These are phyloP conservation scores for Thereva unica DNA, from an alignment of 2,888 invertebrate species.

Conservation along the genomic window DNA sequence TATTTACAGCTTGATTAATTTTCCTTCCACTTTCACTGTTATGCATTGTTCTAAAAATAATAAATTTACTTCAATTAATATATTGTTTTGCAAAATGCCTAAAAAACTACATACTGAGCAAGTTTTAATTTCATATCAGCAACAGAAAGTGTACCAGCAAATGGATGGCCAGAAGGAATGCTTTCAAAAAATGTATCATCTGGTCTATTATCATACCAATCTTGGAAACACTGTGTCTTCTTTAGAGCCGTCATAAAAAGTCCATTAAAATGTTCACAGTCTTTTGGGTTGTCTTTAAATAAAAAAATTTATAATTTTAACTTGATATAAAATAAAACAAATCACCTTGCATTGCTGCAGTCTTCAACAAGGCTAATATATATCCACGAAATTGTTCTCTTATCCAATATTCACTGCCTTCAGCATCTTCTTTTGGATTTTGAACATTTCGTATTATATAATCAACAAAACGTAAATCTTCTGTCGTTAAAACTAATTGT, in stretches of 20 bases:
- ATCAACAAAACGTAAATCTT: constrained; percentile 94
- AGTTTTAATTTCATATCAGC: constrained; percentile 90
- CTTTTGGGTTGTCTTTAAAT: constrained; percentile 70
- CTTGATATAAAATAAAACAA: not conserved
- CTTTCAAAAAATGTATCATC: constrained; percentile 70
- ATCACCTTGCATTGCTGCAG: constrained; percentile 73
- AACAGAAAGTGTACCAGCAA: constrained; percentile 91
- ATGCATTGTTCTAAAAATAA: constrained; percentile 80
- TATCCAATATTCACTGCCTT: constrained; percentile 97
- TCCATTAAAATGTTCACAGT: constrained; percentile 85
- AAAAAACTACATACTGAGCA: constrained; percentile 74
- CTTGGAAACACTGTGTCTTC: constrained; percentile 83
- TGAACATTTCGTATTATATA: constrained; percentile 81
- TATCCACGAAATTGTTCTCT: constrained; percentile 91
- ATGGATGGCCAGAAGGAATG: constrained; percentile 85
- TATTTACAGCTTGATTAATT: constrained; percentile 88
- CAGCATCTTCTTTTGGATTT: constrained; percentile 69
- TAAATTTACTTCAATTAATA: not conserved
- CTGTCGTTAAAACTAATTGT: constrained; percentile 86
- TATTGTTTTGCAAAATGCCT: not conserved
- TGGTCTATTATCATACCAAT: constrained; percentile 73
- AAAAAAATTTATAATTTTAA: not conserved
- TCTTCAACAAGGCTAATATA: constrained; percentile 77
- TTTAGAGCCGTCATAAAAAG: constrained; percentile 84
- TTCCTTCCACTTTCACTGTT: constrained; percentile 92